These are phyloP conservation scores for Corbicula japonica DNA, from an alignment of 2,888 invertebrate genomes.

Conservation along the genomic window DNA sequence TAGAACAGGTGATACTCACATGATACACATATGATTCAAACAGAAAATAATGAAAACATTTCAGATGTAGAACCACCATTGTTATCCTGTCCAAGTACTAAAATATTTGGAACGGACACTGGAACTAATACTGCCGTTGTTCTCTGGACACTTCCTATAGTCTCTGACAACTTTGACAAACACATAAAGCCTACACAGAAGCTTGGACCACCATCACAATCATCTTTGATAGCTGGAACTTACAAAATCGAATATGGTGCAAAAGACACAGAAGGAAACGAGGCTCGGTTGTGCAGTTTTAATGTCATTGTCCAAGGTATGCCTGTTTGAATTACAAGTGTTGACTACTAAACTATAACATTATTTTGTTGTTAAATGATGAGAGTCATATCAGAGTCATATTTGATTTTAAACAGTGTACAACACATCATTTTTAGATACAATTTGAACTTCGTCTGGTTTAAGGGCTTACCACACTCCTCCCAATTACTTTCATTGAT, in stretches of 20 bases:
- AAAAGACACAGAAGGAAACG: slow-evolving; percentile 19
- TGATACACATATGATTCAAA: no score
- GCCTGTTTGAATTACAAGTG: no score
- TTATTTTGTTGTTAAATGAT: no score
- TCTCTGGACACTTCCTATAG: slow-evolving; percentile 4
- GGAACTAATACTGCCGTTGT: slow-evolving; percentile 24
- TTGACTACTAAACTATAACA: no score
- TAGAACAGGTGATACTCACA: no score
- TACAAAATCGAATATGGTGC: slow-evolving; percentile 25
- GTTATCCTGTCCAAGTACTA: slow-evolving; percentile 16
- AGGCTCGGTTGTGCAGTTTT: slow-evolving; percentile 18
- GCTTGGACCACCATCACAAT: neutral
- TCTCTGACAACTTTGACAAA: slow-evolving; percentile 25
- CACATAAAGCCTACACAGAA: neutral
- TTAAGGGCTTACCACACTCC: no score
- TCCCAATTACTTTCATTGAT: no score
- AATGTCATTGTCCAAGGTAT: slow-evolving; percentile 34
- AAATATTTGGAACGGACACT: slow-evolving; percentile 10
- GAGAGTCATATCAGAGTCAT: no score
- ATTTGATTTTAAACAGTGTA: no score
- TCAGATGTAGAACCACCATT: slow-evolving; percentile 7
- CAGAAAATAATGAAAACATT: no score
- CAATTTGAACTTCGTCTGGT: no score
- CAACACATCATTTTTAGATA: no score
- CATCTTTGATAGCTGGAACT: slow-evolving; percentile 1